phyloP scores from a whole-genome alignment of 2,797 vertebrate species.

The Enteromius unitaeniatus region DNA sequence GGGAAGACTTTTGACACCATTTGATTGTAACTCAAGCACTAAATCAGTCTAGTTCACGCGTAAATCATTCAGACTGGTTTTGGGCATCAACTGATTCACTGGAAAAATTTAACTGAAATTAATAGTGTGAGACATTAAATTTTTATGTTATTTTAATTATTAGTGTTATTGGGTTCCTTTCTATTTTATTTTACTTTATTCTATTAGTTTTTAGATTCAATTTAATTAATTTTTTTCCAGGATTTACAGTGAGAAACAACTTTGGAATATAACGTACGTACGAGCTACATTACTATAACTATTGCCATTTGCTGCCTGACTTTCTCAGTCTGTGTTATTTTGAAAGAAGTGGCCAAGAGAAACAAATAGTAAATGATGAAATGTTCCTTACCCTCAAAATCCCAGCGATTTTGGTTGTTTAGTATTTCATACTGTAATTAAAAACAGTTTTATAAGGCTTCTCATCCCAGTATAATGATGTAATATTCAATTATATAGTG shows the following conservation, averaged over 20 bases:
- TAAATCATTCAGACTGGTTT: background rate
- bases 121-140: too few species aligned
- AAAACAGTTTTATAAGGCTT: background rate
- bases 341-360: background rate
- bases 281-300: too few species aligned
- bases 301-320: too few species aligned
- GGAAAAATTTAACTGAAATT: background rate
- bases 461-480: background rate
- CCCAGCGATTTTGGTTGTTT: background rate
- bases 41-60: background rate
- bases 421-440: slow-evolving; percentile 4
- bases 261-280: background rate
- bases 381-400: background rate
- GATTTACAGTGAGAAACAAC: background rate
- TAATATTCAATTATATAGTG: background rate
- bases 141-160: too few species aligned
- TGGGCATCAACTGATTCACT: background rate
- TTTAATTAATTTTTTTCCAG: too few species aligned
- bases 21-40: background rate
- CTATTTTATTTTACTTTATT: too few species aligned
- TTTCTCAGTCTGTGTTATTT: background rate
- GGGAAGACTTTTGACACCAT: background rate
- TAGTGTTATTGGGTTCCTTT: too few species aligned
- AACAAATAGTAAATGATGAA: background rate
- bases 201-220: too few species aligned